Percentiles rank a stretch among this genome's conserved stretches.
Conservation (phyloP, 2,113 vertebrate species). For the Lophotis ruficrista region DNA sequence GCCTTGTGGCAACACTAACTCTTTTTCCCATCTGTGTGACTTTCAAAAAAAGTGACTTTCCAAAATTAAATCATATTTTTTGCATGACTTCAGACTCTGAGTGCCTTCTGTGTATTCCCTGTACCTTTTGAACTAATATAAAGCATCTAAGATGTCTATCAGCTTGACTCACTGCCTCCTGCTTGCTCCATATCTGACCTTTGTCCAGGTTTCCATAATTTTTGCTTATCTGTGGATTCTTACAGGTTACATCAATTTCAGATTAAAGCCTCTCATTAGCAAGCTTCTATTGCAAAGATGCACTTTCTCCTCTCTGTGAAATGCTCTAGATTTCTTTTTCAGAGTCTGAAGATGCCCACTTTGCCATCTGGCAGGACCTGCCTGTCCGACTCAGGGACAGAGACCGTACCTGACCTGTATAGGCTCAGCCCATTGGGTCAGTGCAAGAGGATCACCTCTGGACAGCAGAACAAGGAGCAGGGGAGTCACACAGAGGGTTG, state of each 20-base stretch:
- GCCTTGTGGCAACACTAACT: background rate
- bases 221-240: background rate
- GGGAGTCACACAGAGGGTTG: accelerated
- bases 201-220: background rate
- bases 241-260: background rate
- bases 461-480: too few species aligned
- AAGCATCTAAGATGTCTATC: background rate
- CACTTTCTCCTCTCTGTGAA: background rate
- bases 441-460: accelerated
- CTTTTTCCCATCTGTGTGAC: background rate
- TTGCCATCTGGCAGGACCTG: background rate
- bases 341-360: background rate
- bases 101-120: background rate
- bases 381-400: too few species aligned
- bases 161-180: background rate
- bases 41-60: background rate
- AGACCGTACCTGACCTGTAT: accelerated
- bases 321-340: background rate
- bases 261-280: background rate
- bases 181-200: background rate
- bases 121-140: background rate
- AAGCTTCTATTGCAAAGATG: background rate
- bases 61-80: background rate
- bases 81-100: background rate
- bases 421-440: background rate